phyloP scores from a whole-genome alignment of 2,888 invertebrate species.

The Branchellion lobata region DNA sequence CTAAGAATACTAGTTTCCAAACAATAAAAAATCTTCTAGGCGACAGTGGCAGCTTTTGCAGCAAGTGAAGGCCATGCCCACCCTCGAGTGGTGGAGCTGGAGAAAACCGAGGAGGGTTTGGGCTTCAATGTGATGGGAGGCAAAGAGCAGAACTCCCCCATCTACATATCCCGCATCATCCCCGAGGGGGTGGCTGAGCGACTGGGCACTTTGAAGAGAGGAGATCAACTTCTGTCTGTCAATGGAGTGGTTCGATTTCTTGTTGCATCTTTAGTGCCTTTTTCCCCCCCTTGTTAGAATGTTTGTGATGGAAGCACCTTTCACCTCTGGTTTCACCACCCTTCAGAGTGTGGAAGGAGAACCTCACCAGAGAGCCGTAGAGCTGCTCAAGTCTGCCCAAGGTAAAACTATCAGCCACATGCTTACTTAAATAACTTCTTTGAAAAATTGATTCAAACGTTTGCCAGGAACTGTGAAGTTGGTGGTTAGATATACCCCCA shows the following conservation, averaged over 20 bases:
- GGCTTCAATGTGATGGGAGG: constrained; percentile 99
- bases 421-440: not conserved
- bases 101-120: constrained; percentile 97
- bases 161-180: constrained; percentile 97
- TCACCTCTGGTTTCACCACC: too few relatives aligned
- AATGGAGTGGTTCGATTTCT: constrained; percentile 94
- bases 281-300: not conserved
- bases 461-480: constrained; percentile 79
- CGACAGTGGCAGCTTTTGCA: constrained; percentile 79
- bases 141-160: constrained; percentile 97
- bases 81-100: constrained; percentile 93
- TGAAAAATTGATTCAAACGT: not conserved
- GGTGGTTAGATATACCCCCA: constrained; percentile 95
- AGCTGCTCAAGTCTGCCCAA: constrained; percentile 90
- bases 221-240: constrained; percentile 94
- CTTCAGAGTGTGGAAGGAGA: constrained; percentile 91
- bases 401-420: constrained; percentile 65
- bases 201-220: constrained; percentile 92
- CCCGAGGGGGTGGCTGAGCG: constrained; percentile 95
- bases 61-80: constrained; percentile 99
- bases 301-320: too few relatives aligned
- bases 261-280: constrained; percentile 34
- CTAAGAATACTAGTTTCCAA: too few relatives aligned
- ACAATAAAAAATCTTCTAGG: constrained; percentile 63
- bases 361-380: constrained; percentile 98